These are phyloP conservation scores for Aleadryas rufinucha DNA, from an alignment of 2,113 vertebrate species.

Conservation along the genomic window DNA sequence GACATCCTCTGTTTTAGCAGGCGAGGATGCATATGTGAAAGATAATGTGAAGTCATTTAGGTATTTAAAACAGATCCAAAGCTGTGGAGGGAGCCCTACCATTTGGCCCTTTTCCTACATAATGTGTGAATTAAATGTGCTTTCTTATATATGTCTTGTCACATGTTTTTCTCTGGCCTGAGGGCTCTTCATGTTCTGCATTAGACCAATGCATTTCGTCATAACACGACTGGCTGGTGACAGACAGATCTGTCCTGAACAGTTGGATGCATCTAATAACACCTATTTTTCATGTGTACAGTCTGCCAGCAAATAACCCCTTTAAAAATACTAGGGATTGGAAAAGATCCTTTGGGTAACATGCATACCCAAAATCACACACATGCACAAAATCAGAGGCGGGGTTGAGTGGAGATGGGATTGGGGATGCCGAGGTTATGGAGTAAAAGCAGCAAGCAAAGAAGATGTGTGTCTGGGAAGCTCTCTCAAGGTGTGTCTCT, in stretches of 20 bases:
- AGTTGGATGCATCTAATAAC: neutral
- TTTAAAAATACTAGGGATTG: neutral
- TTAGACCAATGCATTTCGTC: neutral
- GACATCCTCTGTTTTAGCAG: neutral
- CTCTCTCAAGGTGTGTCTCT: neutral
- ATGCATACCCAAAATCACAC: neutral
- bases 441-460: neutral
- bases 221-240: neutral
- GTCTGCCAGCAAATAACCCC: neutral
- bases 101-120: neutral
- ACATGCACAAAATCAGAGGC: neutral
- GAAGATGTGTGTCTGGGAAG: neutral
- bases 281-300: neutral
- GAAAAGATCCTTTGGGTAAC: neutral
- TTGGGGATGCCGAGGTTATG: neutral
- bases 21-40: neutral
- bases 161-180: neutral
- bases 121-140: neutral
- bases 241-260: neutral
- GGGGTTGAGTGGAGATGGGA: neutral
- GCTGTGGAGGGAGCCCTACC: neutral
- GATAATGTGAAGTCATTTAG: neutral
- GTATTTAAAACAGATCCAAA: neutral
- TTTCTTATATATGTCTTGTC: neutral
- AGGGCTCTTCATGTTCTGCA: neutral